Evolutionary conservation across 2,888 invertebrate genomes (phyloP), one percentile per base, ranked within the genome.

Genomic region (Drosophila mimica): DNA sequence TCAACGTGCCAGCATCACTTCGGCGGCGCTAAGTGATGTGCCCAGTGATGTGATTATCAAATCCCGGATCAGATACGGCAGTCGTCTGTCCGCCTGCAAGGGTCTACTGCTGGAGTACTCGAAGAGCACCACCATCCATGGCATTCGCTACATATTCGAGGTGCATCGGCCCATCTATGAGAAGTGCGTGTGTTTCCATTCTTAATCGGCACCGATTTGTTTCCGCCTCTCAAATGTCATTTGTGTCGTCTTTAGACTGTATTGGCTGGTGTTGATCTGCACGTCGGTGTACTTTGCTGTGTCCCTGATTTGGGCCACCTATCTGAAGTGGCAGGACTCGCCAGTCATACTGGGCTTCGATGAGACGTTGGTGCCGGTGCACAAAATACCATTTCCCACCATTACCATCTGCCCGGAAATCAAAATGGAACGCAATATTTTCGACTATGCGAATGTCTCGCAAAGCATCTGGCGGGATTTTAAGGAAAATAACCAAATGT

Each of bases 321-420:
- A 91, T 54, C 56, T 87, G 0, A 93, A 92, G 54, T 92, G 92
- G 92, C 81, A 89, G 71, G 90, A 91, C 7, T 86, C 92, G 0
- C 92, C 93, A 0, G 92, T 92, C 0, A 91, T 93, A 30, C 67
- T 92, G 51, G 92, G 92, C 17, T 93, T 93, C 15, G 92, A 92
- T 38, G 92, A 92, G 81, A 92, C 92, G 0, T 62, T 93, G 20
- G 91, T 92, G 31, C 92, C 92, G 0, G 91, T 93, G 28, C 87
- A 91, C 58, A 90, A 88, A 69, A 91, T 92, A 66, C 92, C 92
- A 13, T 92, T 92, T 80, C 92, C 92, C 15, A 93, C 92, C 0
- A 88, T 92, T 4, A 92, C 92, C 30, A 90, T 92, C 25, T 92
- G 93, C n/a, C 92, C 92, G 4, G 92, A 93, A 76, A 92, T 92